Conservation (phyloP, 2,888 invertebrate species). For the Pinctada fucata region DNA sequence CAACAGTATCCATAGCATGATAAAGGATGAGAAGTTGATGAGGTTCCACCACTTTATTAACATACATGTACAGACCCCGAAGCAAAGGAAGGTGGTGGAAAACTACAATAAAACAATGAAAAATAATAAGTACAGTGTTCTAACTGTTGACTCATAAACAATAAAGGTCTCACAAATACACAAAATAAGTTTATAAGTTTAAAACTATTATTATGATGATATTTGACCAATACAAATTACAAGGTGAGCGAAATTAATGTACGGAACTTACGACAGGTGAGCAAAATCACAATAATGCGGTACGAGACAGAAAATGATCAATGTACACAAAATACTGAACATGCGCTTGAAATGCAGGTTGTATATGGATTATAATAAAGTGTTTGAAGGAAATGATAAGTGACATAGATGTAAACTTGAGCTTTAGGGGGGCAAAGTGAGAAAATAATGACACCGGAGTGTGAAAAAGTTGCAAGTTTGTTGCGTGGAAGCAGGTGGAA, state of each 20-base stretch:
- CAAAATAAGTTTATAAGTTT: not conserved
- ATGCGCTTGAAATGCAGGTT: not conserved
- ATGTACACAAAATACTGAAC: not conserved
- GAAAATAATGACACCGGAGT: not conserved
- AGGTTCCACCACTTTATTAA: not conserved
- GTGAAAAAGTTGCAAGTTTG: not conserved
- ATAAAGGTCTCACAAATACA: not conserved
- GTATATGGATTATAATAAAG: not conserved
- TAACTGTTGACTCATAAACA: not conserved
- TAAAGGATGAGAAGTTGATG: not conserved
- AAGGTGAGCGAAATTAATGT: not conserved
- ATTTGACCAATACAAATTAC: not conserved
- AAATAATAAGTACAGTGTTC: not conserved
- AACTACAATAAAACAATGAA: not conserved
- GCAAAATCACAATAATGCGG: not conserved
- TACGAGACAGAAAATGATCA: not conserved
- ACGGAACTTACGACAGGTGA: not conserved
- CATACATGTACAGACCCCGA: not conserved
- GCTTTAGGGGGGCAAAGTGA: not conserved
- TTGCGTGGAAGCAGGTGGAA: not conserved
- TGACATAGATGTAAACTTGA: not conserved
- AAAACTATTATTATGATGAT: not conserved
- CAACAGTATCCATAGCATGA: not conserved
- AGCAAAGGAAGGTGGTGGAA: not conserved
- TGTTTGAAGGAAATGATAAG: not conserved